phyloP scores from a whole-genome alignment of 2,888 invertebrate genomes.

The Galerucella nymphaeae region DNA sequence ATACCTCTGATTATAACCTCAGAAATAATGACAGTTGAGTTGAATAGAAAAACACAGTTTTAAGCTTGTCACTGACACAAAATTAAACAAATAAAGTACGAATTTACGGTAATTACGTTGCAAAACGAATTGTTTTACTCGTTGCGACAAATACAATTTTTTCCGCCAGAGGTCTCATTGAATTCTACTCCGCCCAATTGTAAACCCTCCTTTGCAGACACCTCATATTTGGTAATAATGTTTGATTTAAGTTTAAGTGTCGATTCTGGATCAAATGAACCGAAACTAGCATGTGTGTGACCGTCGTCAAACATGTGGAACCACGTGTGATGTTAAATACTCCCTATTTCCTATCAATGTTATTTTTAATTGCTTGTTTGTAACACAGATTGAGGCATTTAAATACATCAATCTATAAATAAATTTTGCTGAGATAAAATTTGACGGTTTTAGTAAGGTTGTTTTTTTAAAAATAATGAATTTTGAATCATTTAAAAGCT shows the following conservation, averaged over 20 bases:
- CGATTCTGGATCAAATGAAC: constrained; percentile 55
- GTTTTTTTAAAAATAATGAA: too few species aligned
- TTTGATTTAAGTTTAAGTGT: constrained; percentile 54
- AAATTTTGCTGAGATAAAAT: neutral
- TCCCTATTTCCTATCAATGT: constrained; percentile 54
- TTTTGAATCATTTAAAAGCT: neutral
- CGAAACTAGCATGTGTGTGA: constrained; percentile 50
- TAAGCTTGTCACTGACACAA: too few species aligned
- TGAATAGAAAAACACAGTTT: too few species aligned
- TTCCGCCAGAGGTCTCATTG: too few species aligned
- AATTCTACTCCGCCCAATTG: too few species aligned
- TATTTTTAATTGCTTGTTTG: constrained; percentile 48
- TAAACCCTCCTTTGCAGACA: neutral
- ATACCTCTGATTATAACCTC: too few species aligned
- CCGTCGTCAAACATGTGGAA: constrained; percentile 44
- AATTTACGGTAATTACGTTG: too few species aligned
- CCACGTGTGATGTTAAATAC: constrained; percentile 57
- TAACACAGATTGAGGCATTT: constrained; percentile 42
- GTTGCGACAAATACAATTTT: too few species aligned
- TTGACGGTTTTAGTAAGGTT: neutral
- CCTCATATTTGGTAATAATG: constrained; percentile 47
- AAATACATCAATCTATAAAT: constrained; percentile 21
- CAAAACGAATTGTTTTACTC: too few species aligned
- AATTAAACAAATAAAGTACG: too few species aligned
- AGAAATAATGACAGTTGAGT: too few species aligned